phyloP scores from a whole-genome alignment of 2,113 vertebrate species.

The Ginglymostoma cirratum region DNA sequence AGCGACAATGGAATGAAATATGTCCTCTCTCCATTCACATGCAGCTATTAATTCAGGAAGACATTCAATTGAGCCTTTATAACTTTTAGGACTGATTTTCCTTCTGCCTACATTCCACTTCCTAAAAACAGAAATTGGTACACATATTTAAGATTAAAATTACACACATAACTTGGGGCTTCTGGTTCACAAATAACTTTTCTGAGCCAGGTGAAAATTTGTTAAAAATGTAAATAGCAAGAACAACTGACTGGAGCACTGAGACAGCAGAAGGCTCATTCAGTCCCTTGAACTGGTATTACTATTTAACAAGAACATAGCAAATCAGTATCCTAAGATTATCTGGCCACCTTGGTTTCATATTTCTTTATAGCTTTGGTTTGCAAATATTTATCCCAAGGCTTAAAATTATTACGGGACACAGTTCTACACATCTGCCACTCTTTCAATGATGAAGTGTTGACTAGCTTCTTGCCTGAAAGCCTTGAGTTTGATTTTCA shows the following conservation, averaged over 20 bases:
- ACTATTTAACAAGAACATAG: not conserved
- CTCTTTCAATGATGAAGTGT: not conserved
- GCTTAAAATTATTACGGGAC: not conserved
- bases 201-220: constrained; percentile 43
- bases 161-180: constrained; percentile 42
- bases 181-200: not conserved
- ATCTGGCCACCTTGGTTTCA: not conserved
- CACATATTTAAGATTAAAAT: constrained; percentile 43
- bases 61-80: constrained; percentile 69
- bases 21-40: constrained; percentile 71
- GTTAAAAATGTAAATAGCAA: constrained; percentile 42
- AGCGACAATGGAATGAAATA: constrained; percentile 68
- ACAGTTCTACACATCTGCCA: not conserved
- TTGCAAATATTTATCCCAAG: not conserved
- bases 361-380: not conserved
- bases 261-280: not conserved
- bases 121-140: constrained; percentile 52
- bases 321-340: not conserved
- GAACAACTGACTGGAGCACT: not conserved
- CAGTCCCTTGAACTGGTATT: not conserved
- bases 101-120: constrained; percentile 63
- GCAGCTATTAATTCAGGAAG: constrained; percentile 84
- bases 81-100: constrained; percentile 47
- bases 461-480: not conserved
- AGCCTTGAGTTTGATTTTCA: not conserved